Base-by-base conservation (phyloP, 2,888 invertebrate genomes). In the Caenorhabditis sulstoni region DNA sequence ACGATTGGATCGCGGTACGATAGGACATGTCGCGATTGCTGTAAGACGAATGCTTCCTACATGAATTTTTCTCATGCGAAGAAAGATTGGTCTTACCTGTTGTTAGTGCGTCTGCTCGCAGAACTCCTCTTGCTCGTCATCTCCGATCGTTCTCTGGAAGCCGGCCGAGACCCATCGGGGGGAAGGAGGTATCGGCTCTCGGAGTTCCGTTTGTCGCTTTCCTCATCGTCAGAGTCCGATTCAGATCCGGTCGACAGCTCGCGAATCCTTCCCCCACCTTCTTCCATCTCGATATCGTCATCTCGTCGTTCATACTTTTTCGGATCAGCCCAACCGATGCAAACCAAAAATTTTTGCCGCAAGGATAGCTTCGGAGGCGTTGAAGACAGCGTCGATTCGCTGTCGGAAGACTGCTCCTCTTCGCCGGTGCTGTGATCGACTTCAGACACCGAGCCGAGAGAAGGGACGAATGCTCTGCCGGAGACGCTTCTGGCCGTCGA, bases 281-380 rank as follows among this genome's bases (percentile, higher is more conserved):
- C 81, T 50, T 81, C 80, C 55, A 81, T 77, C 59, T 82, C 68
- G 8, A 76, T 81, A 12, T 67, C 76, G 35, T 70, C 64, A 52
- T 61, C 35, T 52, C 18, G 23, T 37, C 58, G 22, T n/a, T 37
- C 71, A 23, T 52, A 85, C 73, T 87, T 81, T 12, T 82, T 78
- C 1, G 81, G 83, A 61, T 88, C 87, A 5, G 80, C 79, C 81
- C 83, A 79, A 22, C 89, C 89, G 50, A 89, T 88, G 55, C 88
- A 89, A 29, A 89, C 81, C 22, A 89, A 73, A 57, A 89, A 84
- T 18, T 71, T 65, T 57, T 89, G 85, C 18, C 80, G 76, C 45
- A 86, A 73, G 1, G 86, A 82, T n/a, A 89, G 66, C 23, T 83
- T 85, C 20, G 66, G 64, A 1, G 73, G 65, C 1, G 55, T 49